Percentiles rank a stretch among this genome's conserved stretches.
phyloP scores from a whole-genome alignment of 2,888 invertebrate genomes.

The Papilio protenor region DNA sequence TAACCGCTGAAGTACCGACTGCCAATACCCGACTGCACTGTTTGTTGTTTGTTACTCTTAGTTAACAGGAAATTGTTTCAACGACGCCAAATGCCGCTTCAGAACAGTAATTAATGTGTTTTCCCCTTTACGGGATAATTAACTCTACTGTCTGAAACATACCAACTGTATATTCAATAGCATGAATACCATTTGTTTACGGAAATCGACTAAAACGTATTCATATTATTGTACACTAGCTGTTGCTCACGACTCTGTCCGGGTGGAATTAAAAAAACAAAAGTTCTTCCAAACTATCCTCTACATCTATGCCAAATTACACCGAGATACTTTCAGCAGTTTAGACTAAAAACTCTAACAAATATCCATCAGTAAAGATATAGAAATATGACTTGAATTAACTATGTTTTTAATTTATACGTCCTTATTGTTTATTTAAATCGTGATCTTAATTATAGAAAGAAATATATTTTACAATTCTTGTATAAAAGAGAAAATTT shows the following conservation, averaged over 20 bases:
- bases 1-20: slow-evolving; percentile 45
- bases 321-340: too few relatives aligned
- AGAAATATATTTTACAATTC: too few relatives aligned
- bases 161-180: not conserved
- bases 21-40: slow-evolving; percentile 45
- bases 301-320: too few relatives aligned
- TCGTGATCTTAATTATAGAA: not conserved
- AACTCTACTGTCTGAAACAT: slow-evolving; percentile 1
- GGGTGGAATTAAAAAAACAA: too few relatives aligned
- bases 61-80: slow-evolving; percentile 40
- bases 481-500: not conserved
- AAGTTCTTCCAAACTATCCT: too few relatives aligned
- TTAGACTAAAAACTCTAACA: too few relatives aligned
- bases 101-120: slow-evolving; percentile 27
- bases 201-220: not conserved
- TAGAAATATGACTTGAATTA: not conserved
- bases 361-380: not conserved
- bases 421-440: not conserved
- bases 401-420: not conserved
- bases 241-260: too few relatives aligned
- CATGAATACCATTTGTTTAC: not conserved
- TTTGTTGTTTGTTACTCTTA: slow-evolving; percentile 42
- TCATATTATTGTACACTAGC: not conserved
- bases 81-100: slow-evolving; percentile 5
- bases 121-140: slow-evolving; percentile 5